Base-by-base conservation (phyloP, 2,888 invertebrate genomes). In the Caprella mutica region DNA sequence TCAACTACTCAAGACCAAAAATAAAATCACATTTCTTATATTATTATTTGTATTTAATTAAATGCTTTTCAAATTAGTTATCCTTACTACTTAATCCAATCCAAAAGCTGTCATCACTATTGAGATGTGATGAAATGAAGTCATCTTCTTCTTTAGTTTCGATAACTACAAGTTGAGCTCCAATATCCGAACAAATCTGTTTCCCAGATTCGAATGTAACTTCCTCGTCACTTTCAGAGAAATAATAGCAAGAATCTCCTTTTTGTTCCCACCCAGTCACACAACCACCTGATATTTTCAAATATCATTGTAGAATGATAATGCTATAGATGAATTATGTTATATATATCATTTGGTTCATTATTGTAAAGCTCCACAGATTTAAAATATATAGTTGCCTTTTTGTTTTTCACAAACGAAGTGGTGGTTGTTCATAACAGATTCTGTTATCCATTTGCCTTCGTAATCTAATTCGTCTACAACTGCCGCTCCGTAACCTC, bases 231-330 rank as follows among this genome's bases (percentile, higher is more conserved):
- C 27, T 50, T 4, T 43, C 39, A 51, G 54, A 48, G 58, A 53
- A 51, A 26, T 56, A 59, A 52, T 62, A 62, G 27, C 62, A 62
- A 3, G 51, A 52, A n/a, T 52, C 38, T n/a, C 40, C 46, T 35
- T 44, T 56, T 44, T 29, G 26, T 42, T 52, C 42, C 62, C 62
- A 62, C 12, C 62, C 62, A 19, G 52, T 24, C 14, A 52, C 38
- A 27, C 62, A 62, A 9, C 44, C 23, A 1, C 56, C 62, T 62
- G 56, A 1, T 23, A 14, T 21, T 1, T 5, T 3, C 12, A 19
- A 14, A 35, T 19, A 0, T 6, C 24, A 9, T 0, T 14, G 14
- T 9, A 26, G 5, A 9, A 17, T 17, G 5, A 21, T 5, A 14
- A 5, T 14, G 23, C 19, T 3, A 19, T 3, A n/a, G n/a, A n/a